Percentiles rank a stretch among this genome's conserved stretches.
Evolutionary conservation across 2,888 invertebrate genomes (phyloP).

Genomic region (Idaea dimidiata): DNA sequence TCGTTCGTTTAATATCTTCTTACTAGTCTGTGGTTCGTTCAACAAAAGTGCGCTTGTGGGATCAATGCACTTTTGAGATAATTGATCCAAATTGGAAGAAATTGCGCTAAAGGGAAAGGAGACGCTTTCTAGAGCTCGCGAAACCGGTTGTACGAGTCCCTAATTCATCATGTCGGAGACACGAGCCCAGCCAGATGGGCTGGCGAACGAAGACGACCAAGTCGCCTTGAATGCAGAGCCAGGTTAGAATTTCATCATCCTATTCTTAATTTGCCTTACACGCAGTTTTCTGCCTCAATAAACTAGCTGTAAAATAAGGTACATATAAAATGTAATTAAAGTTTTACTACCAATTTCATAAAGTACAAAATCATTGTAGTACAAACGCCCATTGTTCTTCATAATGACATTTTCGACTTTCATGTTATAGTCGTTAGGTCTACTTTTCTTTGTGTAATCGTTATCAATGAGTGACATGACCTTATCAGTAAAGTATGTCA

Average conservation of each 20-base stretch:
- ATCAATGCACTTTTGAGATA: conserved; percentile 23
- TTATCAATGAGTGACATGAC: conserved; percentile 26
- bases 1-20: conserved; percentile 28
- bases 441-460: conserved; percentile 1
- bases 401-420: conserved; percentile 1
- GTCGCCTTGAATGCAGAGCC: conserved; percentile 46
- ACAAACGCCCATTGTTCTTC: not conserved
- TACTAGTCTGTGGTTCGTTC: too few relatives aligned
- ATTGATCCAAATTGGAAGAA: conserved; percentile 36
- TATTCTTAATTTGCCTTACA: not conserved
- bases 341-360: not conserved
- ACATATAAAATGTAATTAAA: not conserved
- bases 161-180: conserved; percentile 66
- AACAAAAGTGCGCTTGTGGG: conserved; percentile 12
- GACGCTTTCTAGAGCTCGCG: conserved; percentile 40
- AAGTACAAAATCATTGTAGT: not conserved
- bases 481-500: conserved; percentile 37
- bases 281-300: not conserved
- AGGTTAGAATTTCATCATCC: conserved; percentile 4
- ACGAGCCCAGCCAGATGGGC: conserved; percentile 70
- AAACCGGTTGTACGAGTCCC: conserved; percentile 46
- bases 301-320: not conserved
- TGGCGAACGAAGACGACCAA: conserved; percentile 75
- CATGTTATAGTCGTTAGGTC: not conserved
- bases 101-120: conserved; percentile 41